These are phyloP conservation scores for Micrasema minimum DNA, from an alignment of 1,140 invertebrate genomes.

Conservation along the genomic window DNA sequence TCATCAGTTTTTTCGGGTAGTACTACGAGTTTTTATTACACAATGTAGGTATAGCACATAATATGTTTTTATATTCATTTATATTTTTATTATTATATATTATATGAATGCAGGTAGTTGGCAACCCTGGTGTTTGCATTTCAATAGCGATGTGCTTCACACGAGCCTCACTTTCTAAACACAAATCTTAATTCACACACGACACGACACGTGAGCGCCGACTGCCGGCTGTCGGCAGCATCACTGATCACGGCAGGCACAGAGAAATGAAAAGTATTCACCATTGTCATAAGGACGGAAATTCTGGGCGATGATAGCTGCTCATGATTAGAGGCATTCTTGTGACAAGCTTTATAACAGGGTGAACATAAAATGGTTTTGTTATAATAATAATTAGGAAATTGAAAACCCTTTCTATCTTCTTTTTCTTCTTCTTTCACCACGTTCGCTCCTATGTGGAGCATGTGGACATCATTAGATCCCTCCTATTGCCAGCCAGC, in stretches of 20 bases:
- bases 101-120: no score
- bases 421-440: no score
- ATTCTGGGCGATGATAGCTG: neutral
- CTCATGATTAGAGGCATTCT: neutral
- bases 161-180: slow-evolving; percentile 30
- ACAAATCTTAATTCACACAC: slow-evolving; percentile 20
- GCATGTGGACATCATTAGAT: no score
- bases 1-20: no score
- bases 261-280: neutral
- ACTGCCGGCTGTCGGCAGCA: slow-evolving; percentile 13
- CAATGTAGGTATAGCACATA: no score
- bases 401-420: no score
- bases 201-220: slow-evolving; percentile 6
- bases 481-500: no score
- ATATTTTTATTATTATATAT: no score
- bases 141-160: slow-evolving; percentile 14
- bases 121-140: slow-evolving; percentile 11
- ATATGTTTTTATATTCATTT: no score
- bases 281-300: slow-evolving; percentile 1
- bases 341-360: slow-evolving; percentile 22
- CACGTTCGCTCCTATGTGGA: no score
- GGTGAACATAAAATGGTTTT: neutral
- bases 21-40: no score
- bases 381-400: no score
- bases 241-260: neutral